Conservation (phyloP, 2,888 invertebrate species). For the Nephrotoma guestfalica region DNA sequence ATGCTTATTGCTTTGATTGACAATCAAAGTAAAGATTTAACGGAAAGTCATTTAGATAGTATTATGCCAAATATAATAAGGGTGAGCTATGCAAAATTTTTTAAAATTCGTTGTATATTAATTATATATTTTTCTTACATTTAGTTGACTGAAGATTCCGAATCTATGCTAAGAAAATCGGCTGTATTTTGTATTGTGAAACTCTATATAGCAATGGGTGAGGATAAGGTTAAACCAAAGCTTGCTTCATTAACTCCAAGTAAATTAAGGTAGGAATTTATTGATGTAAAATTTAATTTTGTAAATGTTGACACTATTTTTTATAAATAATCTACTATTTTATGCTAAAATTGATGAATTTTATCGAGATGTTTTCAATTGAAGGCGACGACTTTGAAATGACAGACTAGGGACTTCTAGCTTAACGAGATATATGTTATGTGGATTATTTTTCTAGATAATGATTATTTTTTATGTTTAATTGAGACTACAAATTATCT, state of each 20-base stretch:
- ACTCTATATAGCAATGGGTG: slow-evolving; percentile 77
- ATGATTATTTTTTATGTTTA: too few relatives aligned
- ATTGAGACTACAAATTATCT: too few relatives aligned
- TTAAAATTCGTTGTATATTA: not conserved
- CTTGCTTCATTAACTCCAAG: slow-evolving; percentile 70
- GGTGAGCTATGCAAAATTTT: slow-evolving; percentile 33
- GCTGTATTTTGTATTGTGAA: slow-evolving; percentile 97
- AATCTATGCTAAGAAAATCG: slow-evolving; percentile 88
- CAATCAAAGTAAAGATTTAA: slow-evolving; percentile 53
- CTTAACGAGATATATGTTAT: too few relatives aligned
- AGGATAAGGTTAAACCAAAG: slow-evolving; percentile 68
- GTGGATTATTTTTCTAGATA: too few relatives aligned
- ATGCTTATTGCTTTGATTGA: slow-evolving; percentile 76
- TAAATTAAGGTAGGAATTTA: slow-evolving; percentile 45
- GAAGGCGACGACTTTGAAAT: too few relatives aligned
- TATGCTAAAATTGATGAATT: too few relatives aligned
- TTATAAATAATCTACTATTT: too few relatives aligned
- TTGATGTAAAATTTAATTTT: not conserved
- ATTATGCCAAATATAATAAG: slow-evolving; percentile 82
- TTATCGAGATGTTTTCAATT: too few relatives aligned
- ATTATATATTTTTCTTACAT: slow-evolving; percentile 15
- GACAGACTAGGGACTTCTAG: too few relatives aligned
- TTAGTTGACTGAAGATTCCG: slow-evolving; percentile 79
- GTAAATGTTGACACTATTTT: too few relatives aligned
- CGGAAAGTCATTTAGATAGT: slow-evolving; percentile 57